A percentile compares a stretch with the other conserved stretches of the same genome.
These are phyloP conservation scores for Drosophila anomalata DNA, from an alignment of 2,888 invertebrate species.

Conservation along the genomic window DNA sequence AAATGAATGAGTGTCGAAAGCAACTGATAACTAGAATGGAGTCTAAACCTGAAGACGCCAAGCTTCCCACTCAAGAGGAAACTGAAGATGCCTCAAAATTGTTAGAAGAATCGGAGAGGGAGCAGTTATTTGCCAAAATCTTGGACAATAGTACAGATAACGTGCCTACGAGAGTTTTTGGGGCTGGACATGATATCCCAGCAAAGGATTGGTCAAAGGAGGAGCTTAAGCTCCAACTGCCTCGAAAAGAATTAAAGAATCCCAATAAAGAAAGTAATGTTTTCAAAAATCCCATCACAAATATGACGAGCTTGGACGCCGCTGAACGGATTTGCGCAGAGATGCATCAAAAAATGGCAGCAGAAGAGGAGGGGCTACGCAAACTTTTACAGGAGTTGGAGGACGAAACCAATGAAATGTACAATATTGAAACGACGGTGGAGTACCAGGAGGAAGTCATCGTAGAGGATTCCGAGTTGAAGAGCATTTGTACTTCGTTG, in stretches of 20 bases:
- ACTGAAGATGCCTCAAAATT: neutral
- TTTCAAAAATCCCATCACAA: conserved; percentile 5
- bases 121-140: conserved; percentile 53
- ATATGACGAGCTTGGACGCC: conserved; percentile 26
- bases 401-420: conserved; percentile 54
- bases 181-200: conserved; percentile 47
- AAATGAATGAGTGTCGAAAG: conserved; percentile 20
- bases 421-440: conserved; percentile 40
- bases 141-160: conserved; percentile 52
- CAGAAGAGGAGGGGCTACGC: conserved; percentile 62
- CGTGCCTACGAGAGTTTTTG: conserved; percentile 62
- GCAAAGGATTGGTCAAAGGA: conserved; percentile 50
- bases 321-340: conserved; percentile 47
- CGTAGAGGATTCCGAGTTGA: conserved; percentile 23
- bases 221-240: conserved; percentile 55
- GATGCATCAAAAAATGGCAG: conserved; percentile 48
- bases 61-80: neutral
- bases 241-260: conserved; percentile 5
- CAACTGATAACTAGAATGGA: conserved; percentile 2
- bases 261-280: conserved; percentile 10
- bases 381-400: conserved; percentile 69
- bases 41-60: neutral
- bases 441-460: conserved; percentile 24
- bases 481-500: conserved; percentile 47
- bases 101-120: conserved; percentile 3